Base-by-base conservation (phyloP, 2,113 vertebrate genomes). In the Zosterops pallidus region DNA sequence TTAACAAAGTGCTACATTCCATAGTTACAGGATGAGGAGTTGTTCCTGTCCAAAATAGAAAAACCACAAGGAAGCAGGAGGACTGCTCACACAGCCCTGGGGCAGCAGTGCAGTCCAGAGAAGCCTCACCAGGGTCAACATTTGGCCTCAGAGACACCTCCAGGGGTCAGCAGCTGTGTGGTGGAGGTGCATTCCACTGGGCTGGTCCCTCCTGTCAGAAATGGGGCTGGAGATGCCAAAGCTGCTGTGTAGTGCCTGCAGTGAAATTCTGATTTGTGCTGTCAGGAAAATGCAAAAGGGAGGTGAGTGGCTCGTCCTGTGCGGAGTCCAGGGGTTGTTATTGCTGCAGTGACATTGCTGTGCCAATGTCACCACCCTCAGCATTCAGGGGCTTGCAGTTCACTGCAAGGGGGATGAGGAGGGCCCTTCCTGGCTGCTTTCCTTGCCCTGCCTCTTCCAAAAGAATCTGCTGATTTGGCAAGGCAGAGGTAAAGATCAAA, bases 1-100 rank as follows among this genome's bases (percentile, higher is more conserved):
- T 94, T 84, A 94, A 95, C 92, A 78, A 96, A 96, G 79, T 93
- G 90, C 91, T 95, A 72, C 74, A 94, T 94, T 97, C 93, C 95
- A 84, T 62, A 83, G 85, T 56, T 95, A 95, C 84, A 84, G 59
- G 63, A 89, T 77, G 81, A 91, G 94, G 33, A 88, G 52, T 46
- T 82, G 74, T 13, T 96, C 86, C 82, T 42, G 41, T 88, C 82
- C 2, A 3, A 55, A 64, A 75, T 13, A 91, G 83, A 93, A 96
- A 96, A 94, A 92, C 39, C 91, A 92, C 72, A 18, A 56, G 83
- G 93, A 91, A 96, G 69, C 71, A 71, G 3, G 0, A 53, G 68
- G 25, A 83, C 49, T 91, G 80, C 60, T 56, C 75, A 12, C 23
- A 86, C 37, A 70, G 20, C 29, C 35, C 87, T 78, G 20, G 31